phyloP scores from a whole-genome alignment of 2,113 vertebrate genomes.

The Platichthys stellatus region DNA sequence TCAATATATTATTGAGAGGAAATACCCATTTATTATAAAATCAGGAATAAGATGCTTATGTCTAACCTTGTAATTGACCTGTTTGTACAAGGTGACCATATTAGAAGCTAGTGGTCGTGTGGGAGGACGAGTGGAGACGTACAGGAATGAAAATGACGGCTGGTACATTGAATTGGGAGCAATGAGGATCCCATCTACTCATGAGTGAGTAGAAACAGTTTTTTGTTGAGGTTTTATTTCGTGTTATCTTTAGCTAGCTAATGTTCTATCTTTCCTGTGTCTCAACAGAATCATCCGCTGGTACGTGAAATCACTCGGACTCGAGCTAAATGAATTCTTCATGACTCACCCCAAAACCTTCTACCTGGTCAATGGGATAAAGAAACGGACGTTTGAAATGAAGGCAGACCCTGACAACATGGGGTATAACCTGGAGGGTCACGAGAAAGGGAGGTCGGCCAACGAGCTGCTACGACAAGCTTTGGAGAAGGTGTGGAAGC shows the following conservation, averaged over 20 bases:
- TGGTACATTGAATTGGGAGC: conserved; percentile 65
- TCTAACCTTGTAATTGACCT: not conserved
- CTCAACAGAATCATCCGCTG: conserved; percentile 36
- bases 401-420: conserved; percentile 26
- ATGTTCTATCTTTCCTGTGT: not conserved
- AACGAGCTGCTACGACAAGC: not conserved
- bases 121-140: conserved; percentile 59
- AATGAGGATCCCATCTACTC: conserved; percentile 60
- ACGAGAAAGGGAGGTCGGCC: conserved; percentile 1
- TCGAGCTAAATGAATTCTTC: conserved; percentile 34
- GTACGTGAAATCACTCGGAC: not conserved
- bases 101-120: conserved; percentile 6
- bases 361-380: conserved; percentile 27
- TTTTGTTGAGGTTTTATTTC: too few species aligned
- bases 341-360: conserved; percentile 52
- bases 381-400: not conserved
- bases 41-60: too few species aligned
- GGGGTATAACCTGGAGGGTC: not conserved
- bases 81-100: too few species aligned
- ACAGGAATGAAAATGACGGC: conserved; percentile 54
- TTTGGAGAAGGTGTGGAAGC: conserved; percentile 29
- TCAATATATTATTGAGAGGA: too few species aligned
- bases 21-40: too few species aligned
- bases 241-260: too few species aligned
- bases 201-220: conserved; percentile 26